Percentiles rank a stretch among this genome's conserved stretches.
Conservation (phyloP, 37 sponge, comb jelly and placozoan genomes). For the Hexactinellida sp. region DNA sequence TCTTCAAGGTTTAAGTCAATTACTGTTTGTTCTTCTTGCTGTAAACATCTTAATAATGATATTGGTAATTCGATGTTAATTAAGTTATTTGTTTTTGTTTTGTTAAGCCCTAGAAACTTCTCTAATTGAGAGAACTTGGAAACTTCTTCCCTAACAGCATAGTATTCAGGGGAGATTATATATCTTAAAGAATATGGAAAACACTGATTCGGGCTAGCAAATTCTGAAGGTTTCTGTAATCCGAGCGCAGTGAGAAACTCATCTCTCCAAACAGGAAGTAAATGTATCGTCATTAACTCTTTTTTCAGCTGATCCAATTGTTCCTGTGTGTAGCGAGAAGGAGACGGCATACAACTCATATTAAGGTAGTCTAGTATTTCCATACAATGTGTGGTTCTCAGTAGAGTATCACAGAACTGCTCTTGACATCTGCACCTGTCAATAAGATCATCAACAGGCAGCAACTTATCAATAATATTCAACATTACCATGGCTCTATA, state of each 20-base stretch:
- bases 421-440: background rate
- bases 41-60: background rate
- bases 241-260: background rate
- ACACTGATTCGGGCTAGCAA: background rate
- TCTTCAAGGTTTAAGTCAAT: background rate
- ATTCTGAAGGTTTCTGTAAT: background rate
- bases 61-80: background rate
- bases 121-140: background rate
- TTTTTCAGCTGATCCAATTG: background rate
- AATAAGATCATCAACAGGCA: background rate
- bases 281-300: background rate
- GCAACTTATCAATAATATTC: background rate
- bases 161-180: background rate
- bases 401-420: background rate
- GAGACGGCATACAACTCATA: background rate
- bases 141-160: background rate
- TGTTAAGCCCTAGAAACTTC: background rate
- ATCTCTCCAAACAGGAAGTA: background rate
- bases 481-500: background rate
- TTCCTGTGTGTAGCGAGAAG: background rate
- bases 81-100: background rate
- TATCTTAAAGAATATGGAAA: background rate
- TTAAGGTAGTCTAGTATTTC: background rate
- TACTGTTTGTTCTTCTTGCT: background rate
- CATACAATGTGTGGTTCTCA: background rate